Conservation (phyloP, 37 sponge, comb jelly and placozoan species). For the Haliclona indistincta region DNA sequence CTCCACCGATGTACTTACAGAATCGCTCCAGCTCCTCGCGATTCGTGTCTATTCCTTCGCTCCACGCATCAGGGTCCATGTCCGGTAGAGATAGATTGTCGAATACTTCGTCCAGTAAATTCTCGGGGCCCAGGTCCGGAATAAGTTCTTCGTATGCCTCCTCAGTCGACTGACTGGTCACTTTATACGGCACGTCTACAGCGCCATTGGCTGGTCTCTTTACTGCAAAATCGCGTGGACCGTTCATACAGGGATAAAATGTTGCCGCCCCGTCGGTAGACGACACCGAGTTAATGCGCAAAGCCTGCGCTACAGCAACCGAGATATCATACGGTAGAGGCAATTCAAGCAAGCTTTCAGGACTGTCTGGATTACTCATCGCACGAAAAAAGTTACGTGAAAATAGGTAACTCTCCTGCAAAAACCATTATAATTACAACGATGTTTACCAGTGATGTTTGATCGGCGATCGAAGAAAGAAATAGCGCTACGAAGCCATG, state of each 20-base stretch:
- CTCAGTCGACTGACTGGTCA: background rate
- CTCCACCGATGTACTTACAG: slow-evolving; percentile 45
- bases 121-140: background rate
- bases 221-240: background rate
- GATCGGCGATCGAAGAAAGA: too few relatives aligned
- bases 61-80: slow-evolving; percentile 8
- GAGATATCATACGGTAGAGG: slow-evolving; percentile 55
- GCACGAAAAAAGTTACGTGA: too few relatives aligned
- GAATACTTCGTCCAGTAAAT: background rate
- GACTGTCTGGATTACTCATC: slow-evolving; percentile 36
- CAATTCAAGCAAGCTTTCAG: slow-evolving; percentile 19
- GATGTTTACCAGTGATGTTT: too few relatives aligned
- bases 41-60: too few relatives aligned
- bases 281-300: slow-evolving; percentile 38
- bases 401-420: too few relatives aligned
- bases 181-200: background rate
- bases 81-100: background rate
- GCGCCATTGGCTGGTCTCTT: background rate
- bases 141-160: background rate
- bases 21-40: slow-evolving; percentile 48
- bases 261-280: background rate
- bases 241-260: background rate
- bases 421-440: too few relatives aligned
- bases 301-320: slow-evolving; percentile 37
- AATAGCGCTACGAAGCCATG: too few relatives aligned